Evolutionary conservation across 2,113 vertebrate genomes (phyloP).

Genomic region (Myotis lucifugus): DNA sequence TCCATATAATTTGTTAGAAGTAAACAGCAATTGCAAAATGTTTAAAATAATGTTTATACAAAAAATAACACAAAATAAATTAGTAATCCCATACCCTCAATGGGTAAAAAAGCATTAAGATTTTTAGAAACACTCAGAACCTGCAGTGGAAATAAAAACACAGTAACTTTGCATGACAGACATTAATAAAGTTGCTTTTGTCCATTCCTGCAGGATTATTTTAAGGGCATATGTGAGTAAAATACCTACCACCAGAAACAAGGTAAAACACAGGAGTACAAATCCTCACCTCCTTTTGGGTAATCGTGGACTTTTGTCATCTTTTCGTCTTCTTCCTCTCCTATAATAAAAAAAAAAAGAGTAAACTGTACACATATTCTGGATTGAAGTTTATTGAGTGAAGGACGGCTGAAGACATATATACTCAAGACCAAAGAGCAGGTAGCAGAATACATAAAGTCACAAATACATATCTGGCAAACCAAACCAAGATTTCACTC

Average conservation of each 20-base stretch:
- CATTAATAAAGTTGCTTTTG: neutral
- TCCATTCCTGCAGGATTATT: neutral
- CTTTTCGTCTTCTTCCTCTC: constrained; percentile 96
- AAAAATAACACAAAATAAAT: constrained; percentile 13
- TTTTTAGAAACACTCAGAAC: neutral
- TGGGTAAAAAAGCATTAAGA: neutral
- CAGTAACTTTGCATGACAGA: neutral
- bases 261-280: neutral
- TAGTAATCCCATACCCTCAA: neutral
- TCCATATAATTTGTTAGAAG: constrained; percentile 1
- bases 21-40: neutral
- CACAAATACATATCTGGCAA: neutral
- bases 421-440: neutral
- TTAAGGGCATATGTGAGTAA: neutral
- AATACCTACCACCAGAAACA: neutral
- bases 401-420: neutral
- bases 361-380: neutral
- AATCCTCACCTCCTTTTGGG: constrained; percentile 93
- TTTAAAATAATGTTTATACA: neutral
- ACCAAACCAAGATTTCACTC: neutral
- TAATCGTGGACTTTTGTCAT: constrained; percentile 96
- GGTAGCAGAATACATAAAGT: neutral
- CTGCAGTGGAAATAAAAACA: neutral
- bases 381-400: neutral
- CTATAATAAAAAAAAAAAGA: constrained; percentile 82